Evolutionary conservation across 2,888 invertebrate genomes (phyloP).

Genomic region (Agonopterix alstromeriana): DNA sequence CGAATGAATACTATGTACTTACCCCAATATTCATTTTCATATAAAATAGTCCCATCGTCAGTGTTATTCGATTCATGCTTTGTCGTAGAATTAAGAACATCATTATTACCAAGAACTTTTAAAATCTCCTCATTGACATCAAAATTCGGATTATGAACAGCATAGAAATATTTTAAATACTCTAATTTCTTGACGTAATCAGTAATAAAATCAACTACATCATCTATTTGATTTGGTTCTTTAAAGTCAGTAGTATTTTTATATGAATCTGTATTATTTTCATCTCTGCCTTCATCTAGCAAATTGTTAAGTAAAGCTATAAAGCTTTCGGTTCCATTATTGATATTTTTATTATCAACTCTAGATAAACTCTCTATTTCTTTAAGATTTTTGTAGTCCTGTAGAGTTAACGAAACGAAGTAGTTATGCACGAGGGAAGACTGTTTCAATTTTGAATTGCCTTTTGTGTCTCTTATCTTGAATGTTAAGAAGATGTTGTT

Average conservation of each 20-base stretch:
- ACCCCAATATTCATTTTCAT: slow-evolving; percentile 47
- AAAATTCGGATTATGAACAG: not conserved
- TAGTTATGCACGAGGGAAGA: slow-evolving; percentile 6
- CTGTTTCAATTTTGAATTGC: slow-evolving; percentile 7
- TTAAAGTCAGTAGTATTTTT: not conserved
- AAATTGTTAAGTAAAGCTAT: slow-evolving; percentile 4
- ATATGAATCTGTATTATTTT: slow-evolving; percentile 6
- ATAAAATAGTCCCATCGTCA: slow-evolving; percentile 14
- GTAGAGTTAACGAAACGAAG: slow-evolving; percentile 5
- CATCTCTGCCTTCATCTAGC: slow-evolving; percentile 3
- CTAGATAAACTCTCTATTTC: slow-evolving; percentile 7
- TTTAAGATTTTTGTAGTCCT: slow-evolving; percentile 6
- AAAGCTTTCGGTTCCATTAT: slow-evolving; percentile 16
- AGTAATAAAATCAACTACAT: slow-evolving; percentile 22
- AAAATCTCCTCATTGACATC: not conserved
- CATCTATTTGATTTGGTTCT: slow-evolving; percentile 12
- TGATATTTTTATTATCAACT: slow-evolving; percentile 14
- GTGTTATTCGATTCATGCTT: slow-evolving; percentile 6
- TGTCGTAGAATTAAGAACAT: not conserved
- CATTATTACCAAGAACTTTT: not conserved
- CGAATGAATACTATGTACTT: slow-evolving; percentile 13
- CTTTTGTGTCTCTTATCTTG: not conserved
- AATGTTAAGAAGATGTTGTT: slow-evolving; percentile 12
- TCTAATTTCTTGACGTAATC: slow-evolving; percentile 29
- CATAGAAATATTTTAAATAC: slow-evolving; percentile 19